These are phyloP conservation scores for Spatulosminthurus flaviceps DNA, from an alignment of 2,888 invertebrate species.

Conservation along the genomic window DNA sequence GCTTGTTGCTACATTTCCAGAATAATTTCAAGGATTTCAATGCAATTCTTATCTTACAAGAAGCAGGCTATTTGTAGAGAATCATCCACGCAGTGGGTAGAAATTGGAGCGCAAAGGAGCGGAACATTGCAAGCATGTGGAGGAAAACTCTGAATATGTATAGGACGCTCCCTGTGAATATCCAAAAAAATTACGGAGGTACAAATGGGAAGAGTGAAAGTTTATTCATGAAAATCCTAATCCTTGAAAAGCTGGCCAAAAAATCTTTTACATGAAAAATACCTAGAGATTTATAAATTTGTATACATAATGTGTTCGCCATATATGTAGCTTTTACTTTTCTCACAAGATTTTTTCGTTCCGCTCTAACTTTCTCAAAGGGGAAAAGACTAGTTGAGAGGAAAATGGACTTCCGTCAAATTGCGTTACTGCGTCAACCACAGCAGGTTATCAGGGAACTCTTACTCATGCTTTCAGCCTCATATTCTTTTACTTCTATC, in stretches of 20 bases:
- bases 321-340: too few relatives aligned
- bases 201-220: constrained; percentile 4
- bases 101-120: too few relatives aligned
- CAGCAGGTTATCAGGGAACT: constrained; percentile 27
- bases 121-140: neutral
- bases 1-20: too few relatives aligned
- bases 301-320: too few relatives aligned
- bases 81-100: too few relatives aligned
- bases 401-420: constrained; percentile 20
- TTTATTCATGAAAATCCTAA: neutral
- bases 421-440: constrained; percentile 36
- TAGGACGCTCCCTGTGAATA: neutral
- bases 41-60: too few relatives aligned
- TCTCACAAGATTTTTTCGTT: too few relatives aligned
- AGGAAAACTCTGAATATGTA: neutral
- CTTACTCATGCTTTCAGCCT: neutral
- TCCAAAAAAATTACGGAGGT: neutral
- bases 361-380: neutral
- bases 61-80: too few relatives aligned
- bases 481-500: neutral
- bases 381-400: constrained; percentile 3
- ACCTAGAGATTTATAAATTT: too few relatives aligned
- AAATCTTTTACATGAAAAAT: too few relatives aligned
- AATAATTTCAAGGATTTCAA: too few relatives aligned
- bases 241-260: neutral